Conservation (phyloP, 2,888 invertebrate species). For the Drosophila anomalata region DNA sequence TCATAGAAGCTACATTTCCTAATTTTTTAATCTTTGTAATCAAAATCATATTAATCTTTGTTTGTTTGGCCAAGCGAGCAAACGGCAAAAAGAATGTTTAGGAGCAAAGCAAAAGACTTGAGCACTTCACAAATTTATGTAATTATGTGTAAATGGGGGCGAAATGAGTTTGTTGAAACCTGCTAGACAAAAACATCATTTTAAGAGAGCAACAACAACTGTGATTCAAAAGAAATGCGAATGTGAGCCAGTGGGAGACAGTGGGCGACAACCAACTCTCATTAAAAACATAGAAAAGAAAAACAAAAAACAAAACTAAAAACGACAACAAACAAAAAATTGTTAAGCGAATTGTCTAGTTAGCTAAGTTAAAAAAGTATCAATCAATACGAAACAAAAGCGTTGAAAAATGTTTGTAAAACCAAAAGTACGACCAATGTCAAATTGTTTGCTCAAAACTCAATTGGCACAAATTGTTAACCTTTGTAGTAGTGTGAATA, state of each 20-base stretch:
- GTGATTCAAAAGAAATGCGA: slow-evolving; percentile 59
- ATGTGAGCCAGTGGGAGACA: slow-evolving; percentile 44
- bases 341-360: slow-evolving; percentile 78
- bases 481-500: slow-evolving; percentile 71
- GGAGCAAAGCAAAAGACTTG: slow-evolving; percentile 69
- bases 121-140: slow-evolving; percentile 71
- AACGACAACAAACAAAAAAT: slow-evolving; percentile 57
- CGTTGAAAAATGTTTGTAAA: slow-evolving; percentile 56
- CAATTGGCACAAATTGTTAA: slow-evolving; percentile 69
- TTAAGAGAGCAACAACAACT: slow-evolving; percentile 79
- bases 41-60: slow-evolving; percentile 30
- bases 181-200: slow-evolving; percentile 64
- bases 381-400: slow-evolving; percentile 34
- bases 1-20: slow-evolving; percentile 51
- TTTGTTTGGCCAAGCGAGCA: slow-evolving; percentile 56
- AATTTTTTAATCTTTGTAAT: slow-evolving; percentile 41
- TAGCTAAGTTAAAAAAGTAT: slow-evolving; percentile 64
- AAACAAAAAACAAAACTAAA: slow-evolving; percentile 34
- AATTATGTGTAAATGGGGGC: slow-evolving; percentile 30
- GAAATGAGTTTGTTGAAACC: slow-evolving; percentile 42
- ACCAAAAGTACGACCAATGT: slow-evolving; percentile 63
- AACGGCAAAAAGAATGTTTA: slow-evolving; percentile 33
- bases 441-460: slow-evolving; percentile 70
- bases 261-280: slow-evolving; percentile 52
- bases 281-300: slow-evolving; percentile 38